Evolutionary conservation across 2,888 invertebrate species (phyloP).

Genomic region (Chrysotoxum bicinctum): DNA sequence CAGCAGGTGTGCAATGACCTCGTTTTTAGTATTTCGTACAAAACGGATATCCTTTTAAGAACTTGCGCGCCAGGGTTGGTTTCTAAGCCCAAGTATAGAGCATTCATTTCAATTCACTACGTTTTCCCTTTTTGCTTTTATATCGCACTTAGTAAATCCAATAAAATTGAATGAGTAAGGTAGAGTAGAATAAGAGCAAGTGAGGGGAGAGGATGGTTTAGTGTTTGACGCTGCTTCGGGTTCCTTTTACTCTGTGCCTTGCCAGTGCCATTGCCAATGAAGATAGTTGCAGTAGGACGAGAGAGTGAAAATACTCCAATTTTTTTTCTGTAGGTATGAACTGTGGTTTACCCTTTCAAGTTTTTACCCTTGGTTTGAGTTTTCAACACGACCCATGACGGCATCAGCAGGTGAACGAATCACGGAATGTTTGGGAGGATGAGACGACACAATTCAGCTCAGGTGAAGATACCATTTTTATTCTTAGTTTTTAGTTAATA

Average conservation of each 20-base stretch:
- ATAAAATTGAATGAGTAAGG: slow-evolving; percentile 66
- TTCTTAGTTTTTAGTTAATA: not conserved
- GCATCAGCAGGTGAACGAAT: slow-evolving; percentile 7
- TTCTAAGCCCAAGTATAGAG: slow-evolving; percentile 41
- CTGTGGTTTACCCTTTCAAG: slow-evolving; percentile 7
- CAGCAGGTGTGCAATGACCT: slow-evolving; percentile 72
- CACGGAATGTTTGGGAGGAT: not conserved
- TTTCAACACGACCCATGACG: not conserved
- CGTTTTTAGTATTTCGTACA: slow-evolving; percentile 43
- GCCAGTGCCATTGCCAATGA: slow-evolving; percentile 5
- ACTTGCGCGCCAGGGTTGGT: slow-evolving; percentile 39
- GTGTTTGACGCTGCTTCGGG: not conserved
- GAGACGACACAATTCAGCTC: not conserved
- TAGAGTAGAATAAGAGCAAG: not conserved
- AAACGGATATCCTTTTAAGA: slow-evolving; percentile 67
- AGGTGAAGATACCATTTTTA: not conserved
- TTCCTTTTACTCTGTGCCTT: not conserved
- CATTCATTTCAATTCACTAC: slow-evolving; percentile 70
- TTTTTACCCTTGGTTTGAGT: slow-evolving; percentile 1
- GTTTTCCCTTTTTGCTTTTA: slow-evolving; percentile 58
- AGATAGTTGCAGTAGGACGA: not conserved
- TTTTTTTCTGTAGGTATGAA: not conserved
- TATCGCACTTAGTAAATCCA: slow-evolving; percentile 72
- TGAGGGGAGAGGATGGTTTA: not conserved
- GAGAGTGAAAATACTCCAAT: not conserved